Evolutionary conservation across 2,113 vertebrate genomes (phyloP), one percentile per base, ranked within the genome.

Genomic region (Prunella fulvescens): DNA sequence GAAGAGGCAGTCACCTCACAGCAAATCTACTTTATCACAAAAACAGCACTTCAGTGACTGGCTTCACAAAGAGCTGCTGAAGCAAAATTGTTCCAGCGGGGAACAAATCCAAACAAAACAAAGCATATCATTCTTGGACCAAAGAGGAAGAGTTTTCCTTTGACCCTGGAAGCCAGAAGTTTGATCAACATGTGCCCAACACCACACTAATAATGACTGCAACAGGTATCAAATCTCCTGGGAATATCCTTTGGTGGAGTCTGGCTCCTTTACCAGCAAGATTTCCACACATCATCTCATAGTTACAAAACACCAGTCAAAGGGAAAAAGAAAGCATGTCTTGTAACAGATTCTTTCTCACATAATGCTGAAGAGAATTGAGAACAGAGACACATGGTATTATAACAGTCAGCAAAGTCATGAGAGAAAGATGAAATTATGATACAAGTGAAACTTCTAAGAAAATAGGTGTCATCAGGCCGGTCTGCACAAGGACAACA

Each of bases 291-390:
- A 2, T 17, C 4, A 14, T 39, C 44, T 64, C 37, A 17, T 3
- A 56, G 24, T 29, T 77, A 56, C 50, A 48, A 69, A 95, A 58
- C 14, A 72, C 10, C 18, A 44, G 6, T 39, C 13, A 67, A 70
- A 90, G 54, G 2, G 3, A 1, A 12, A 12, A 35, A 12, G 2
- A 1, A 8, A 14, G 42, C 16, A 10, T 22, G 9, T 26, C 19
- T 53, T 65, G 25, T 22, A 48, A 61, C 28, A 70, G n/a, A 72
- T 69, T 56, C 8, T 81, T 89, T 73, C 37, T 86, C 62, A 61
- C 2, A 2, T 71, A 71, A 48, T 53, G 25, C 9, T 91, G 20
- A 78, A 87, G 42, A 73, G 10, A 56, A 31, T 35, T 76, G 14
- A 60, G 37, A 86, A 51, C 29, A 56, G 8, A 8, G 18, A 61